These are phyloP conservation scores for Protodeltote pygarga DNA, from an alignment of 2,888 invertebrate species.

Conservation along the genomic window DNA sequence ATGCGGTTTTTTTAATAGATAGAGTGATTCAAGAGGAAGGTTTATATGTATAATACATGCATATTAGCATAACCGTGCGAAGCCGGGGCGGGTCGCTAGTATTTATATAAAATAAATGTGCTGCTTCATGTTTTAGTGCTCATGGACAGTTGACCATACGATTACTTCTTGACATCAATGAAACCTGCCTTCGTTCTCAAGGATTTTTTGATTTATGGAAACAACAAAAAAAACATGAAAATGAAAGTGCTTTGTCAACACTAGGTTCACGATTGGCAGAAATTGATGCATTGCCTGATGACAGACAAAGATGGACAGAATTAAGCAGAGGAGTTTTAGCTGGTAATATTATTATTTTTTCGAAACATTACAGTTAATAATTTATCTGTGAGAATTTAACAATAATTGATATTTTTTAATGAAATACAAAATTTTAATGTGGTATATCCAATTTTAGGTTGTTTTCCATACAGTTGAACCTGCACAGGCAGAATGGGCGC, in stretches of 20 bases:
- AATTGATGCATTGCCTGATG: conserved; percentile 89
- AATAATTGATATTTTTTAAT: too few species aligned
- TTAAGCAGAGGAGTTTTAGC: conserved; percentile 89
- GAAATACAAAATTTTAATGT: too few species aligned
- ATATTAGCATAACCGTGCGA: too few species aligned
- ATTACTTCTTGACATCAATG: conserved; percentile 96
- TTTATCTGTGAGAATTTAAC: too few species aligned
- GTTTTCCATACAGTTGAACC: too few species aligned
- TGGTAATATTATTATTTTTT: conserved; percentile 67
- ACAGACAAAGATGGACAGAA: conserved; percentile 88
- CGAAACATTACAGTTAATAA: too few species aligned
- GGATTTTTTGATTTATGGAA: conserved; percentile 96
- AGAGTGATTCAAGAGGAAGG: too few species aligned
- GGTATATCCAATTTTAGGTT: too few species aligned
- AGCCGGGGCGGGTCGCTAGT: too few species aligned
- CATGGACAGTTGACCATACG: conserved; percentile 95
- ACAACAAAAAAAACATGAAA: conserved; percentile 95
- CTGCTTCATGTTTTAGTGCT: conserved; percentile 76
- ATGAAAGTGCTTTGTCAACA: conserved; percentile 91
- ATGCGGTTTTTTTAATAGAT: too few species aligned
- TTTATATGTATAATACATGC: too few species aligned
- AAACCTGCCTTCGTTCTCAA: conserved; percentile 95
- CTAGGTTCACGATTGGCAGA: conserved; percentile 89
- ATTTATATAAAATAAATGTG: conserved; percentile 4
- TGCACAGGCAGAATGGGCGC: too few species aligned